Conservation (phyloP, 2,797 vertebrate species). For the Phrynocephalus vlangalii region DNA sequence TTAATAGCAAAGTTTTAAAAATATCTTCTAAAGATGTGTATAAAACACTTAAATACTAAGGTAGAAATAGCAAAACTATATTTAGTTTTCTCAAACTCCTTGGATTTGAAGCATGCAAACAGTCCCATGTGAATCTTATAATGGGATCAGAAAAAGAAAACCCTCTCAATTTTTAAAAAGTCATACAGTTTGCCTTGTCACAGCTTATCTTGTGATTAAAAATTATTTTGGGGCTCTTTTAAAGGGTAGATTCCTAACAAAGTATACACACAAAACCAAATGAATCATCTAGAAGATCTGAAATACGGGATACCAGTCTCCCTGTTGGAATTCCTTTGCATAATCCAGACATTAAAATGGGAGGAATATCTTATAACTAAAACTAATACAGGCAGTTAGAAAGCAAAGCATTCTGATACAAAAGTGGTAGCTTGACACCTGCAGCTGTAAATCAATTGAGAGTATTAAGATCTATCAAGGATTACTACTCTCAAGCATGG, state of each 20-base stretch:
- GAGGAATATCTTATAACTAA: slow-evolving; percentile 54
- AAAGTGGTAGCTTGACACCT: slow-evolving; percentile 71
- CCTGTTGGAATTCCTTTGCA: slow-evolving; percentile 44
- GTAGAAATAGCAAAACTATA: not conserved
- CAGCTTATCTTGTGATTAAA: not conserved
- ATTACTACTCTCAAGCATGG: slow-evolving; percentile 72
- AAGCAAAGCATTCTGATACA: slow-evolving; percentile 61
- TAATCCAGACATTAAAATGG: slow-evolving; percentile 41
- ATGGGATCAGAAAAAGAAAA: accelerated
- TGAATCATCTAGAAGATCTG: slow-evolving; percentile 34
- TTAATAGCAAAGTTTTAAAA: too few relatives aligned
- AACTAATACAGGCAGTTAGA: slow-evolving; percentile 61
- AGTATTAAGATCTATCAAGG: slow-evolving; percentile 70
- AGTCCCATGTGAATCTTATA: not conserved
- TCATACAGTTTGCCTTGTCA: not conserved
- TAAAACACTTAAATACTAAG: not conserved
- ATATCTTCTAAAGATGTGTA: not conserved
- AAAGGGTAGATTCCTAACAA: not conserved
- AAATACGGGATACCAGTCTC: slow-evolving; percentile 36
- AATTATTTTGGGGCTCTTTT: not conserved
- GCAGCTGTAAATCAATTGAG: slow-evolving; percentile 74
- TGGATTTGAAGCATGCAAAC: not conserved
- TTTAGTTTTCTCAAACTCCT: slow-evolving; percentile 1
- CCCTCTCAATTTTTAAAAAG: not conserved
- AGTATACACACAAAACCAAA: not conserved